These are phyloP conservation scores for Calliphora vomitoria DNA, from an alignment of 2,888 invertebrate genomes.

Conservation along the genomic window DNA sequence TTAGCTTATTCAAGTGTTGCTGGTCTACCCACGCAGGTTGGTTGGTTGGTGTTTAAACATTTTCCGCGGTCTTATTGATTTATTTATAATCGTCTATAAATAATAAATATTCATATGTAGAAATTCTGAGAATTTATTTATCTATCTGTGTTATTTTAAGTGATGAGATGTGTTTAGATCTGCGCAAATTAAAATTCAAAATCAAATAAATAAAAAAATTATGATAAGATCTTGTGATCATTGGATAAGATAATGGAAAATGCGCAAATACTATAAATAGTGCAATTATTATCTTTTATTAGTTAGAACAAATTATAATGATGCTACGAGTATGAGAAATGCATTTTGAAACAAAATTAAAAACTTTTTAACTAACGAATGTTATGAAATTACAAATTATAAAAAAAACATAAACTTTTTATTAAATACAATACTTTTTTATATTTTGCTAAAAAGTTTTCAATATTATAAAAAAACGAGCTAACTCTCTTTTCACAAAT, in stretches of 20 bases:
- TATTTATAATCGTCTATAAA: not conserved
- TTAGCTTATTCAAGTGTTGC: slow-evolving; percentile 93
- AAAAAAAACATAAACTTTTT: too few species aligned
- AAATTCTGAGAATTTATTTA: not conserved
- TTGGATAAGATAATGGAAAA: slow-evolving; percentile 44
- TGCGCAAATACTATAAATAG: slow-evolving; percentile 15
- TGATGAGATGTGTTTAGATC: slow-evolving; percentile 25
- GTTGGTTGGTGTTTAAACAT: slow-evolving; percentile 48
- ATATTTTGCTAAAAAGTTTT: too few species aligned
- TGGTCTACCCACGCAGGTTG: slow-evolving; percentile 89
- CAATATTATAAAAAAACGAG: too few species aligned
- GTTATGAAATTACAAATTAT: too few species aligned
- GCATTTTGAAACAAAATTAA: not conserved
- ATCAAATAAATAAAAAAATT: slow-evolving; percentile 11
- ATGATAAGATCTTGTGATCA: slow-evolving; percentile 47
- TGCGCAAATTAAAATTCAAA: slow-evolving; percentile 14
- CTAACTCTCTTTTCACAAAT: too few species aligned
- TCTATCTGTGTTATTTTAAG: not conserved
- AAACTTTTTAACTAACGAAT: too few species aligned
- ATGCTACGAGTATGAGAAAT: not conserved
- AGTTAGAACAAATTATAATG: not conserved
- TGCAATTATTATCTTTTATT: not conserved
- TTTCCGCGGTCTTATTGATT: not conserved
- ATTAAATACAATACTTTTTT: too few species aligned
- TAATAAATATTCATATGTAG: not conserved